Conservation (phyloP, 2,888 invertebrate genomes). For the Colostygia pectinataria region DNA sequence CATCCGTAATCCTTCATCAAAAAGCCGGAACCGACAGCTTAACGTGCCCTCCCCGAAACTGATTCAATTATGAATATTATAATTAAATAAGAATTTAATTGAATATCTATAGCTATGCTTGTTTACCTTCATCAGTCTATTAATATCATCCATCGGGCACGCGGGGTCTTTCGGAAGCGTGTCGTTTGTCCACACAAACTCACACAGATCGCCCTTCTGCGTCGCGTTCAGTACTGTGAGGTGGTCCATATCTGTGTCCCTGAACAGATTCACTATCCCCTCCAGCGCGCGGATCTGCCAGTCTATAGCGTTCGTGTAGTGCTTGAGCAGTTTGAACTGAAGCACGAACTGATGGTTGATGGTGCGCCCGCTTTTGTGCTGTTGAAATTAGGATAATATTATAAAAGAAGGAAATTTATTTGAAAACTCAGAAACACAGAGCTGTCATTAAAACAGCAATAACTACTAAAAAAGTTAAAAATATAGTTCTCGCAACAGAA, state of each 20-base stretch:
- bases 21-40: too few relatives aligned
- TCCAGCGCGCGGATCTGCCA: slow-evolving; percentile 90
- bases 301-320: slow-evolving; percentile 86
- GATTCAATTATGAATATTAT: too few relatives aligned
- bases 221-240: slow-evolving; percentile 88
- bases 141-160: slow-evolving; percentile 90
- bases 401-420: too few relatives aligned
- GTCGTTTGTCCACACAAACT: slow-evolving; percentile 93
- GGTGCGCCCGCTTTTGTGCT: slow-evolving; percentile 89
- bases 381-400: slow-evolving; percentile 83
- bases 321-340: slow-evolving; percentile 76
- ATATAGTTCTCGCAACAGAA: too few relatives aligned
- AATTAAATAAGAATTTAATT: too few relatives aligned
- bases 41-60: too few relatives aligned
- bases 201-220: slow-evolving; percentile 82
- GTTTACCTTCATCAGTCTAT: slow-evolving; percentile 85
- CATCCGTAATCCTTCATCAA: too few relatives aligned
- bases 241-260: slow-evolving; percentile 84
- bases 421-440: too few relatives aligned
- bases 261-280: slow-evolving; percentile 80
- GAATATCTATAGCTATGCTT: too few relatives aligned
- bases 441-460: too few relatives aligned
- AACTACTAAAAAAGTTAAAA: too few relatives aligned
- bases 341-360: slow-evolving; percentile 92
- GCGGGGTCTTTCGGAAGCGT: slow-evolving; percentile 88